Evolutionary conservation across 2,113 vertebrate species (phyloP).

Genomic region (Irena cyanogastra): DNA sequence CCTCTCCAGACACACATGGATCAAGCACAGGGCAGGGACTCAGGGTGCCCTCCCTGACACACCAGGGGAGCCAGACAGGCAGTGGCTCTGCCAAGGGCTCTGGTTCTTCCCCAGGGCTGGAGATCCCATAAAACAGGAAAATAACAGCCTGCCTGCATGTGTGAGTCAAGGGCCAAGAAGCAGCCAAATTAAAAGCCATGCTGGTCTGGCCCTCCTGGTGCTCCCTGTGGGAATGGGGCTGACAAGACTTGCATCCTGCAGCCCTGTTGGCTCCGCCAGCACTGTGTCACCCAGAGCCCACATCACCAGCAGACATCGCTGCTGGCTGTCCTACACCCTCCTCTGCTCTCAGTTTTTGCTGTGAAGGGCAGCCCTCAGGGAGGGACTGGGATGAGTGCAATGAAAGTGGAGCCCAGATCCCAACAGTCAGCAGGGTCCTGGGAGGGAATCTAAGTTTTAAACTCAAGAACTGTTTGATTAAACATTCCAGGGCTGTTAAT

Average conservation of each 20-base stretch:
- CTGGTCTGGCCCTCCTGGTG: neutral
- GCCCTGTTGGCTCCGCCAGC: neutral
- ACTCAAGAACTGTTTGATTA: neutral
- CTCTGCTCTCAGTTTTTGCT: neutral
- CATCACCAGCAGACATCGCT: neutral
- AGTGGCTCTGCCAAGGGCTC: neutral
- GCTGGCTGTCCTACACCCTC: neutral
- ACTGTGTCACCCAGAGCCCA: neutral
- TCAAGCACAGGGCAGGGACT: rapidly evolving
- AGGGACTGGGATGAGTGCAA: rapidly evolving
- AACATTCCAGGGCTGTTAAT: neutral
- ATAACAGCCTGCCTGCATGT: neutral
- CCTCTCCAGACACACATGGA: neutral
- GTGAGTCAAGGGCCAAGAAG: neutral
- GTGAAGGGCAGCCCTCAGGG: neutral
- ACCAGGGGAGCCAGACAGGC: neutral
- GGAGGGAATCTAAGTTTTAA: neutral
- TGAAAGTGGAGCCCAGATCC: rapidly evolving
- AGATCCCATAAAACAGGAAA: neutral
- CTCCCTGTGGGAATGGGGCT: neutral
- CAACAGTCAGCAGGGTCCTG: neutral
- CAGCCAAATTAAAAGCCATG: neutral
- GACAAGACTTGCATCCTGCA: neutral
- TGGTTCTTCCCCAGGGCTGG: neutral
- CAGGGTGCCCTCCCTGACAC: rapidly evolving